Percentiles rank a stretch among this genome's conserved stretches.
Conservation (phyloP, 2,113 vertebrate species). For the Thunnus thynnus region DNA sequence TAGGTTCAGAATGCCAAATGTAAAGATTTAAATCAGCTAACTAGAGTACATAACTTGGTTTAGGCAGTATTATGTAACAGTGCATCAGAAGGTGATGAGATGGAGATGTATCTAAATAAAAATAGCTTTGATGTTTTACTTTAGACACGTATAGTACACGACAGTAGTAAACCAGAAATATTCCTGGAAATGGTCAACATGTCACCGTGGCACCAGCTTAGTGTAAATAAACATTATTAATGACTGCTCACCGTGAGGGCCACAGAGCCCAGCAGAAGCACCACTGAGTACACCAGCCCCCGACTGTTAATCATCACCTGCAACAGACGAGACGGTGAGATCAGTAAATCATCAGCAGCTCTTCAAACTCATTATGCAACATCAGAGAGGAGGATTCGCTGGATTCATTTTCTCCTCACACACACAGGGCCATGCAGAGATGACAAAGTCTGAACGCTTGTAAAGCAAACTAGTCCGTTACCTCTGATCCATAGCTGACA, state of each 20-base stretch:
- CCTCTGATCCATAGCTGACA: constrained; percentile 90
- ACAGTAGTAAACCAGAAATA: not conserved
- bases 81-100: not conserved
- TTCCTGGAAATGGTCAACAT: not conserved
- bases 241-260: constrained; percentile 92
- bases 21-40: constrained; percentile 31
- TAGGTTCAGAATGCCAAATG: not conserved
- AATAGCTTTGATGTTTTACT: not conserved
- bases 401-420: not conserved
- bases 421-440: not conserved
- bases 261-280: constrained; percentile 94
- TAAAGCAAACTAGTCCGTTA: constrained; percentile 63
- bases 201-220: not conserved
- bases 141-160: not conserved
- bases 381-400: not conserved
- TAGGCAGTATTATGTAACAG: constrained; percentile 15
- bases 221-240: not conserved
- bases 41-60: constrained; percentile 8
- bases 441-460: not conserved
- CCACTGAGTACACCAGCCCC: constrained; percentile 95
- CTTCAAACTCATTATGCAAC: too few relatives aligned
- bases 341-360: not conserved
- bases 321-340: constrained; percentile 21
- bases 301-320: constrained; percentile 97
- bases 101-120: not conserved